These are phyloP conservation scores for Trachops cirrhosus DNA, from an alignment of 2,797 vertebrate genomes.

Conservation along the genomic window DNA sequence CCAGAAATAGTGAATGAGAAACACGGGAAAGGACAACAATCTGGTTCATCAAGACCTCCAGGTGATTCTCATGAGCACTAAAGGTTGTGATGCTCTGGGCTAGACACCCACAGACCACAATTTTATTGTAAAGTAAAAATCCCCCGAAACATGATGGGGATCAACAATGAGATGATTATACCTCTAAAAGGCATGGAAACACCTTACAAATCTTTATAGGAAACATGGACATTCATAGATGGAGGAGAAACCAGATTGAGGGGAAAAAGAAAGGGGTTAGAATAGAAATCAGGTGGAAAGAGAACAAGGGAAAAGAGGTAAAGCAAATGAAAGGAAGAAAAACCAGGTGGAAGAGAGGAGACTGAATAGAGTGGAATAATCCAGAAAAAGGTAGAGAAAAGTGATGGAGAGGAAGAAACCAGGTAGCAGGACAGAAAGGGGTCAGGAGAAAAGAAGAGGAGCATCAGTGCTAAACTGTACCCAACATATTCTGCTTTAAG, in stretches of 20 bases:
- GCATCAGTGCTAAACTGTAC: fast-evolving
- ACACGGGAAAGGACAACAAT: fast-evolving
- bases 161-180: neutral
- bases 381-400: neutral
- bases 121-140: neutral
- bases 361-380: too few species aligned
- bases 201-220: neutral
- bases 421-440: neutral
- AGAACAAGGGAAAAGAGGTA: neutral
- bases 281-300: neutral
- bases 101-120: neutral
- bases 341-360: neutral
- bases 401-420: neutral
- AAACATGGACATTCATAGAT: neutral
- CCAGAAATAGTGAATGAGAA: neutral
- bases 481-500: neutral
- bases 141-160: neutral
- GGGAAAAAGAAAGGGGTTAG: neutral
- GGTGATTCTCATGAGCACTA: neutral
- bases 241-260: neutral
- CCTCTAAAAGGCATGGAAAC: neutral
- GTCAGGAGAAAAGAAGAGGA: neutral
- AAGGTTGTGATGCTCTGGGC: too few species aligned
- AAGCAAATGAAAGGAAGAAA: neutral
- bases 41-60: neutral